Conservation (phyloP, 2,888 invertebrate genomes). For the Tipula lateralis region DNA sequence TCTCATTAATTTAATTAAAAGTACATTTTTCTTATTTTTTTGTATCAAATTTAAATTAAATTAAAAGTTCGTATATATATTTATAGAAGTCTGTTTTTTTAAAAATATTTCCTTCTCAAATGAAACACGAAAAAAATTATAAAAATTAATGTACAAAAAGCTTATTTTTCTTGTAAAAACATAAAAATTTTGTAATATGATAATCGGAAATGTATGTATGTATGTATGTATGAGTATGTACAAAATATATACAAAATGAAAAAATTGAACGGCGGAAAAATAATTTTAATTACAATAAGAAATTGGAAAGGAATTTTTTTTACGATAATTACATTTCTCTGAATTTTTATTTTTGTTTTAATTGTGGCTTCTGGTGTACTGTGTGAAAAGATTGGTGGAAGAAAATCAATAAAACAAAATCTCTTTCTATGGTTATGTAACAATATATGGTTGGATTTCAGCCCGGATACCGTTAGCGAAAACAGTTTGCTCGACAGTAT, state of each 20-base stretch:
- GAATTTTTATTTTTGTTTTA: background rate
- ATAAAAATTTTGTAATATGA: background rate
- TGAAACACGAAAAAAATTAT: background rate
- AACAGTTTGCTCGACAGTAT: no score
- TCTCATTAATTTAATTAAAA: conserved; percentile 24
- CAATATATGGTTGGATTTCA: no score
- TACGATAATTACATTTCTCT: background rate
- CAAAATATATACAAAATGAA: background rate
- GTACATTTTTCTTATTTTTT: conserved; percentile 2
- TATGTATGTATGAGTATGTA: no score
- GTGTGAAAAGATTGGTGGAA: background rate
- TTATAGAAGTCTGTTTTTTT: background rate
- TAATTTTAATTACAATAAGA: conserved; percentile 11
- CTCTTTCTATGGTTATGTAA: background rate
- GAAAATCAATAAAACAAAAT: background rate
- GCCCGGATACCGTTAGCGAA: no score
- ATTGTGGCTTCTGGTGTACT: background rate
- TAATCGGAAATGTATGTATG: conserved; percentile 24
- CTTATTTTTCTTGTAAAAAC: background rate
- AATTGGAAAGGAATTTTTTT: background rate
- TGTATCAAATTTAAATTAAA: background rate
- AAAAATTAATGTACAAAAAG: no score
- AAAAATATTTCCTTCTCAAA: background rate
- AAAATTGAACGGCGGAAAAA: background rate
- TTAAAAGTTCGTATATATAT: conserved; percentile 4